Base-by-base conservation (phyloP, 2,113 vertebrate genomes). In the Anguilla japonica region DNA sequence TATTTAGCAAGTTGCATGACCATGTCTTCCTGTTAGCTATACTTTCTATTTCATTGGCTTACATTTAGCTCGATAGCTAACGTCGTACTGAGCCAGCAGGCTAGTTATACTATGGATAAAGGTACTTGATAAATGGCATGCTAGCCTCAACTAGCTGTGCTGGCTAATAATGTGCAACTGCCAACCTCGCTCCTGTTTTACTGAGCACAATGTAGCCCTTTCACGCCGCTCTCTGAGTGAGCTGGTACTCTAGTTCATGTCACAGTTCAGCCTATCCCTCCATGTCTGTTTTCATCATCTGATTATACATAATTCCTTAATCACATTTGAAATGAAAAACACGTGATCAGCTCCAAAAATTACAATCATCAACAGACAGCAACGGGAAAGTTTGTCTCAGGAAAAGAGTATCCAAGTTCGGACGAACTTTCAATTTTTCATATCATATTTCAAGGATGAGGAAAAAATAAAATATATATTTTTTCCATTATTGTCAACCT, bases 171-270 rank as follows among this genome's bases (percentile, higher is more conserved):
- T 29, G 84, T 46, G 57, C 78, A 63, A 53, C 15, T 63, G 57
- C 11, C 75, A 78, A n/a, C 20, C 84, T 46, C 39, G n/a, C 85
- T 87, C 82, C 60, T 67, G 85, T 87, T 84, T 85, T 79, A 53
- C 85, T 43, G 79, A 85, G 81, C 71, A 91, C 89, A 90, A 90
- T 89, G 89, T 88, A 87, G 89, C 89, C 89, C 91, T 89, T 90
- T 91, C 88, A 91, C 88, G 80, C 82, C 79, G 29, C 75, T 56
- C 71, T 46, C 75, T 40, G 71, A 13, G 26, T 34, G n/a, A 39
- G 43, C 75, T 29, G 40, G 34, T 22, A 80, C 79, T 2, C 40
- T 80, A 20, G 41, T 46, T 41, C 71, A 57, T 53, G 13, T 34
- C 41, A 29, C 34, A 57, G 84, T 46, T 85, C n/a, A 41, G 50